These are phyloP conservation scores for Bos javanicus DNA, from an alignment of 2,113 vertebrate genomes.

Conservation along the genomic window DNA sequence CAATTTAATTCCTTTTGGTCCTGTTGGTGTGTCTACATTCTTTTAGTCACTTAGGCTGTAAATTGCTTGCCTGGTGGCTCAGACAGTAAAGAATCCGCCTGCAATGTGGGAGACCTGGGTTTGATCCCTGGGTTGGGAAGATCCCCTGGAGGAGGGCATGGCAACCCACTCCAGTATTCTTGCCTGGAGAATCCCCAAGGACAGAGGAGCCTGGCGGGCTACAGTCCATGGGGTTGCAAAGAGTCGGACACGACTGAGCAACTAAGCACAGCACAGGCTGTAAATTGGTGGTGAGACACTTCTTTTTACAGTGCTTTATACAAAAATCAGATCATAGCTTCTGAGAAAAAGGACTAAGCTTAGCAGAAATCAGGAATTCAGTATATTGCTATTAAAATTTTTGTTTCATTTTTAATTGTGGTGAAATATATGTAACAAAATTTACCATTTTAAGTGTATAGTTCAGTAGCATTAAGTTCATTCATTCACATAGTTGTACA, in stretches of 20 bases:
- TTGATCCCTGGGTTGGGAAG: neutral
- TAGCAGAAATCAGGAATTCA: neutral
- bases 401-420: neutral
- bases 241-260: neutral
- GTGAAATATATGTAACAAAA: neutral
- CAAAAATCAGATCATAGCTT: neutral
- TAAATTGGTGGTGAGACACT: neutral
- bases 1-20: neutral
- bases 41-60: neutral
- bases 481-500: neutral
- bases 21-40: accelerated
- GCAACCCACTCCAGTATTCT: neutral
- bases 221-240: neutral
- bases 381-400: neutral
- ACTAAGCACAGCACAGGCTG: neutral
- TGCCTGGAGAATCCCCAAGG: neutral
- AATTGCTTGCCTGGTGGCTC: neutral
- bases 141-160: neutral
- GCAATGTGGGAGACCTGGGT: neutral
- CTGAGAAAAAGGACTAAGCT: neutral
- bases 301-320: neutral
- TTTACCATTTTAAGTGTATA: neutral
- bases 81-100: neutral
- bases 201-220: neutral
- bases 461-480: neutral